A percentile compares a stretch with the other conserved stretches of the same genome.
Evolutionary conservation across 2,888 invertebrate genomes (phyloP).

Genomic region (Patella pellucida): DNA sequence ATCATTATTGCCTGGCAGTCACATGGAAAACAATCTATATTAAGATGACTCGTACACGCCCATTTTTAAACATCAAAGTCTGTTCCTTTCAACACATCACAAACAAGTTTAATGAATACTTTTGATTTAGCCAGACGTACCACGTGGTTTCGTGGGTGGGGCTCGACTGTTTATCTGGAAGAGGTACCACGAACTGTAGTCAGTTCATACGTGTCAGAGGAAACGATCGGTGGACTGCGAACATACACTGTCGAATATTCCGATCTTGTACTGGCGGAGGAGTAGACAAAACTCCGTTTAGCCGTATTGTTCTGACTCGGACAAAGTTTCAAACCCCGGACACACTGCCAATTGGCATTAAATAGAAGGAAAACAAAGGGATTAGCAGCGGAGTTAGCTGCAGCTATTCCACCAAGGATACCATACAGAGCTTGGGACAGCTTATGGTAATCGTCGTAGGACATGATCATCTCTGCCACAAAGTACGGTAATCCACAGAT

Average conservation of each 20-base stretch:
- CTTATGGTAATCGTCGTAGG: conserved; percentile 58
- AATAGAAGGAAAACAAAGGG: conserved; percentile 69
- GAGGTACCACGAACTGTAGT: conserved; percentile 25
- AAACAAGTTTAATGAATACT: no score
- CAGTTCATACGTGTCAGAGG: conserved; percentile 38
- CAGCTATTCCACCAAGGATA: conserved; percentile 65
- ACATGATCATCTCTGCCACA: conserved; percentile 67
- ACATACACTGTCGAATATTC: conserved; percentile 38
- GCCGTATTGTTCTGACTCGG: conserved; percentile 33
- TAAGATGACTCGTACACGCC: no score
- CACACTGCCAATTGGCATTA: conserved; percentile 53
- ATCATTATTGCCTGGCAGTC: no score
- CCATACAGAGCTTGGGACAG: conserved; percentile 51
- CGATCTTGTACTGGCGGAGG: conserved; percentile 45
- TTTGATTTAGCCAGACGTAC: no score
- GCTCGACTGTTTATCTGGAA: background rate
- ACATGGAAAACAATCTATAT: no score
- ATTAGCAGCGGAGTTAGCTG: conserved; percentile 67
- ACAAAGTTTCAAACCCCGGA: conserved; percentile 39
- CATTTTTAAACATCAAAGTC: no score
- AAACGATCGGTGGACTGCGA: conserved; percentile 32
- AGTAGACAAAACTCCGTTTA: conserved; percentile 43
- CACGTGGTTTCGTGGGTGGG: no score
- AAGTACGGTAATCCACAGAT: conserved; percentile 68
- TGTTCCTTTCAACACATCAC: no score